These are phyloP conservation scores for Clunio marinus DNA, from an alignment of 2,888 invertebrate genomes.

Conservation along the genomic window DNA sequence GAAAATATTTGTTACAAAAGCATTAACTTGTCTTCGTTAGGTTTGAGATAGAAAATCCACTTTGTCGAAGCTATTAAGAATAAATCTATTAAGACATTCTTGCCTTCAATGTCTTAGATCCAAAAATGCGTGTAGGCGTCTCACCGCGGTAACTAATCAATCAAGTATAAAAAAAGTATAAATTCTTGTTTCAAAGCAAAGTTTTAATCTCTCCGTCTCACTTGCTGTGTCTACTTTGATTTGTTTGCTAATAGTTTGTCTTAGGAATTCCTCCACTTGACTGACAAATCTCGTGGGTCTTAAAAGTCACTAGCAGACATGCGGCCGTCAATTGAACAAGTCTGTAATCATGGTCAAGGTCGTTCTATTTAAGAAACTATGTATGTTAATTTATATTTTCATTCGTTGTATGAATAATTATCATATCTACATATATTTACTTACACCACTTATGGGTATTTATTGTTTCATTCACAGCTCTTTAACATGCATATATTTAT, in stretches of 20 bases:
- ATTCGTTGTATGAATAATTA: slow-evolving; percentile 31
- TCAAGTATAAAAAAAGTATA: not conserved
- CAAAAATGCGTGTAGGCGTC: not conserved
- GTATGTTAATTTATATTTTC: slow-evolving; percentile 29
- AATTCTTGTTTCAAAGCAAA: not conserved
- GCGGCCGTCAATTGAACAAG: slow-evolving; percentile 34
- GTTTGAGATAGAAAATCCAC: not conserved
- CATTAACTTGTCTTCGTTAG: not conserved
- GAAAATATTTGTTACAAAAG: no score
- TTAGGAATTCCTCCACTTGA: not conserved
- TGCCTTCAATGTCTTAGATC: not conserved
- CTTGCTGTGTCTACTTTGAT: not conserved
- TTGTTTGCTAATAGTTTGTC: slow-evolving; percentile 24
- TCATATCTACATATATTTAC: slow-evolving; percentile 27
- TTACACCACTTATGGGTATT: slow-evolving; percentile 17
- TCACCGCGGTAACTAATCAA: not conserved
- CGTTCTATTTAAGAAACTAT: slow-evolving; percentile 39
- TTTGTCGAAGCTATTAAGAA: not conserved
- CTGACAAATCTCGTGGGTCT: not conserved
- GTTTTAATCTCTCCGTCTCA: not conserved
- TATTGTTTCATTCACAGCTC: slow-evolving; percentile 28
- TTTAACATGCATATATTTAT: no score
- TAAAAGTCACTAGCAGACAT: slow-evolving; percentile 8
- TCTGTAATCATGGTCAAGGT: slow-evolving; percentile 35
- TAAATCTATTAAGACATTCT: not conserved